phyloP scores from a whole-genome alignment of 1,140 invertebrate genomes.

The Habropoda laboriosa region DNA sequence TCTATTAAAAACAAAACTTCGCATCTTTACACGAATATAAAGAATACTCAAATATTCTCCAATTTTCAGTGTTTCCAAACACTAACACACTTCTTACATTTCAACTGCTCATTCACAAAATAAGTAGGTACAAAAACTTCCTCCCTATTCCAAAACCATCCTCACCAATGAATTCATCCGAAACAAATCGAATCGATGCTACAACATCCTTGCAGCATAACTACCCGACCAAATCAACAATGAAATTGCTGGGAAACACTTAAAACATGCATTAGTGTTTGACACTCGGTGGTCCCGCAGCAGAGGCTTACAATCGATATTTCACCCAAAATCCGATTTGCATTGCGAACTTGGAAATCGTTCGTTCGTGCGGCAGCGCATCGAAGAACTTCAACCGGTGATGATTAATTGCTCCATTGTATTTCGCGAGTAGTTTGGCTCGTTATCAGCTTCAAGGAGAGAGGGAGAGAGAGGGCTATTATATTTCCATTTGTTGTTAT shows the following conservation, averaged over 20 bases:
- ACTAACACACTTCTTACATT: no score
- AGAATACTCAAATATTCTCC: no score
- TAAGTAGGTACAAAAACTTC: no score
- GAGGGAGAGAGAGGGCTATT: background rate
- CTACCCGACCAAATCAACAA: background rate
- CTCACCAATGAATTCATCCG: no score
- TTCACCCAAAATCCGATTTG: conserved; percentile 2
- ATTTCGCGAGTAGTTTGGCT: conserved; percentile 10
- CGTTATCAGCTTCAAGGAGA: conserved; percentile 5
- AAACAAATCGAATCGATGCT: background rate
- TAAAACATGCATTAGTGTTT: background rate
- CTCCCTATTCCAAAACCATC: no score
- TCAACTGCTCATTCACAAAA: no score
- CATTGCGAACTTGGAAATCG: conserved; percentile 9
- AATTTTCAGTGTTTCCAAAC: no score
- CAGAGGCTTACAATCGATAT: background rate
- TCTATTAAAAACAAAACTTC: no score
- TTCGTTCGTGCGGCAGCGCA: background rate
- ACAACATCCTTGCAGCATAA: no score
- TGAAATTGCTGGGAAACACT: background rate
- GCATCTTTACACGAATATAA: no score
- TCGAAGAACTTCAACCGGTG: conserved; percentile 10
- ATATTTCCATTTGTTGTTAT: conserved; percentile 16
- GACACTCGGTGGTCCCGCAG: background rate
- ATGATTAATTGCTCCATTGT: conserved; percentile 15